Evolutionary conservation across 1,140 invertebrate species (phyloP).

Genomic region (Pissodes strobi): DNA sequence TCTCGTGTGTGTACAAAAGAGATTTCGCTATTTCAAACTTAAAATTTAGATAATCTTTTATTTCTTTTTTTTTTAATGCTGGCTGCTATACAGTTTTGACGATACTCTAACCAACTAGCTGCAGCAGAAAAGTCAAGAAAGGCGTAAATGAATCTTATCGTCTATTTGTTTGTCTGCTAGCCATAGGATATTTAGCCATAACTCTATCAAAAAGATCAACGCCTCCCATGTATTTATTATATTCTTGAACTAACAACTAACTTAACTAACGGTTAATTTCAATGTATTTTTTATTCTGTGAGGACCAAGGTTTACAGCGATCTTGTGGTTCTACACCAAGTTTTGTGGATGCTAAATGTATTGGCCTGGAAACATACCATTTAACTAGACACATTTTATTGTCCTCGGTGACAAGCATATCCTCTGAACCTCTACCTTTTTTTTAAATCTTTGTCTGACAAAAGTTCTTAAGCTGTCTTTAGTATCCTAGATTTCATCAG

Average conservation of each 20-base stretch:
- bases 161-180: conserved; percentile 2
- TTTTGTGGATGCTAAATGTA: neutral
- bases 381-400: neutral
- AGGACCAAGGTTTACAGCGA: neutral
- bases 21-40: neutral
- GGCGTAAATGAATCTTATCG: conserved; percentile 23
- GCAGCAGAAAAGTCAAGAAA: conserved; percentile 36
- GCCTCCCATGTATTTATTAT: neutral
- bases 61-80: too few species aligned
- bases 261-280: neutral
- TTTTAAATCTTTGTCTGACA: too few species aligned
- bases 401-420: neutral
- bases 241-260: conserved; percentile 3
- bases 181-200: neutral
- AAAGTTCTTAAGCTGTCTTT: conserved; percentile 6
- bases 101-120: conserved; percentile 30
- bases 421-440: neutral
- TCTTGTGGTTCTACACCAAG: neutral
- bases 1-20: neutral
- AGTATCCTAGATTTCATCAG: conserved; percentile 23
- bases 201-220: neutral
- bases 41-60: neutral
- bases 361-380: neutral
- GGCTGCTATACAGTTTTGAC: conserved; percentile 3
- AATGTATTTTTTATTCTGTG: neutral